A percentile compares a stretch with the other conserved stretches of the same genome.
Conservation (phyloP, 2,888 invertebrate species). For the Anarsia innoxiella region DNA sequence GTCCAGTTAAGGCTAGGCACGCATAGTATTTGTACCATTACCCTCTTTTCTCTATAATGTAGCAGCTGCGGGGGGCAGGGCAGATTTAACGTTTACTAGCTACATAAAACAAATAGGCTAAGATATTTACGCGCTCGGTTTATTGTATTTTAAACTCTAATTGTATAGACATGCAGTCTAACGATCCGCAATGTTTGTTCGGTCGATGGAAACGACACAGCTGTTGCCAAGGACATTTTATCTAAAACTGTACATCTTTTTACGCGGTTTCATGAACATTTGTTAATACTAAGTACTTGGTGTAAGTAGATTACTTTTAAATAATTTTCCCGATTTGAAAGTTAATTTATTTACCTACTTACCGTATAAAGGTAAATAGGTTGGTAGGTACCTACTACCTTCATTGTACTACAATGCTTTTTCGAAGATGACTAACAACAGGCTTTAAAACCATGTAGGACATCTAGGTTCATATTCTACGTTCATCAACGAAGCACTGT, state of each 20-base stretch:
- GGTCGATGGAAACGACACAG: constrained; percentile 21
- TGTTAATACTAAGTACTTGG: too few species aligned
- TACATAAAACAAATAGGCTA: constrained; percentile 21
- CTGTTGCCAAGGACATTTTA: constrained; percentile 28
- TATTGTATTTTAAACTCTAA: background rate
- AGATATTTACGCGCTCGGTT: background rate
- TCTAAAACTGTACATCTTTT: constrained; percentile 19
- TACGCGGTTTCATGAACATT: too few species aligned
- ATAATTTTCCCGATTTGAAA: too few species aligned
- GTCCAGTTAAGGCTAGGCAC: constrained; percentile 16
- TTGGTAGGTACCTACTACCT: too few species aligned
- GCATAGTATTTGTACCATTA: constrained; percentile 11
- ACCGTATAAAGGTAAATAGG: too few species aligned
- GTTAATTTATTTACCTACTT: too few species aligned
- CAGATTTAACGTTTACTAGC: constrained; percentile 24
- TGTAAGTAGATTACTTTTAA: too few species aligned
- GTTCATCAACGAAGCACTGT: too few species aligned
- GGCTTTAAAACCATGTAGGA: too few species aligned
- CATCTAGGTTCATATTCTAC: too few species aligned
- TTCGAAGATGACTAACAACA: too few species aligned
- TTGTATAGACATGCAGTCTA: background rate
- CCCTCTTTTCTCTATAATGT: constrained; percentile 15
- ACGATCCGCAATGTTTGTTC: background rate
- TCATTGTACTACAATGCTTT: too few species aligned
- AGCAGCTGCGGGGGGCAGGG: constrained; percentile 16